Evolutionary conservation across 2,888 invertebrate species (phyloP).

Genomic region (Asteroscopus sphinx): DNA sequence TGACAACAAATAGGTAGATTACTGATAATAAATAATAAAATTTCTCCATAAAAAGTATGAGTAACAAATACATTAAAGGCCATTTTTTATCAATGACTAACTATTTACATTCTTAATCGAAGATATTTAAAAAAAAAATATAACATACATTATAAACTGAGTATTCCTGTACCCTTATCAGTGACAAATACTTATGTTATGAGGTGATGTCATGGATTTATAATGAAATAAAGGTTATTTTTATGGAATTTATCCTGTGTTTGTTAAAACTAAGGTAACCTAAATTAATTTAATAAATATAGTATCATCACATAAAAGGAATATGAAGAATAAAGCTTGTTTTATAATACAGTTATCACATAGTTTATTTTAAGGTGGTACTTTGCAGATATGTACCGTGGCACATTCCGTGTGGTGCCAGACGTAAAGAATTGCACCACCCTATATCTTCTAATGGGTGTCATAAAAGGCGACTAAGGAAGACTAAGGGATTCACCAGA

Average conservation of each 20-base stretch:
- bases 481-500: too few species aligned
- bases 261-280: background rate
- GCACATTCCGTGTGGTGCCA: too few species aligned
- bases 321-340: background rate
- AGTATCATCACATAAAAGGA: constrained; percentile 13
- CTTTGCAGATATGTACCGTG: too few species aligned
- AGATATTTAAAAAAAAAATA: constrained; percentile 15
- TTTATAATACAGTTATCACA: too few species aligned
- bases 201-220: constrained; percentile 35
- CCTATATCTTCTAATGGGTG: too few species aligned
- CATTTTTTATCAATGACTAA: constrained; percentile 17
- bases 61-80: background rate
- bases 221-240: constrained; percentile 14
- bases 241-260: constrained; percentile 34
- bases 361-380: too few species aligned
- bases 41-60: constrained; percentile 9
- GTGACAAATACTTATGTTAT: constrained; percentile 27
- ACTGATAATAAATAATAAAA: background rate
- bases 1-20: background rate
- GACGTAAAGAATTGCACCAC: too few species aligned
- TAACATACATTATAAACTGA: constrained; percentile 20
- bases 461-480: too few species aligned
- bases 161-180: constrained; percentile 37
- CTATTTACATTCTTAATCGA: constrained; percentile 28
- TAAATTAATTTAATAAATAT: background rate